Evolutionary conservation across 2,113 vertebrate species (phyloP), one percentile per base, ranked within the genome.

Genomic region (Herpetotheres cachinnans): DNA sequence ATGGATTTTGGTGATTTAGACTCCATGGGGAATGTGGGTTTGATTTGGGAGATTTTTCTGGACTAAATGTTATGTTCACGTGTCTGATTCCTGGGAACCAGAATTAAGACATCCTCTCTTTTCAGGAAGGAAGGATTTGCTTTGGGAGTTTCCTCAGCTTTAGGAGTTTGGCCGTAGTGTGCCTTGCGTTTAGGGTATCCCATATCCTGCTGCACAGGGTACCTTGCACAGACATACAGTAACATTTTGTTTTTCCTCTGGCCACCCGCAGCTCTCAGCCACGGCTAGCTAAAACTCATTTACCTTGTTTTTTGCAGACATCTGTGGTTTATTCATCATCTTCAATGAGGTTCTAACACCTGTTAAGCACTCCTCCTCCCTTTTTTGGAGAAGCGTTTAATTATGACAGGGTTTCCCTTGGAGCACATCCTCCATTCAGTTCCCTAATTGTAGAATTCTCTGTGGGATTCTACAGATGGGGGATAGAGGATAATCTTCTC

Each of bases 401-500:
- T 96, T 96, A 95, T 86, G 81, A 66, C 89, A 86, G 95, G 65
- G 90, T 93, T 96, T 97, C 86, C 91, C 91, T 96, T 58, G 38
- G 90, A 97, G 92, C 67, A 91, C 63, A 85, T 95, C 70, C 76
- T 96, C 70, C 73, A 55, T 93, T 96, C 87, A 92, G 85, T 95
- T 96, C 83, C 71, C 86, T 95, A 93, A 96, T 94, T 97, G 95
- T 94, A 96, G 95, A 95, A 95, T 89, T 94, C 94, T 93, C 94
- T 95, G 85, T 91, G 93, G 94, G 72, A 90, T 96, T 94, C 97
- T 97, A 94, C 89, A 97, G 91, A 97, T 97, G 95, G 92, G 91
- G 91, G 90, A 96, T 89, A 96, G 94, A 93, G 82, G 83, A 95
- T 97, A 94, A 97, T 96, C 93, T 96, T 95, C 89, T 96, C 92